These are phyloP conservation scores for Holcopasites calliopsidis DNA, from an alignment of 1,140 invertebrate genomes.

Conservation along the genomic window DNA sequence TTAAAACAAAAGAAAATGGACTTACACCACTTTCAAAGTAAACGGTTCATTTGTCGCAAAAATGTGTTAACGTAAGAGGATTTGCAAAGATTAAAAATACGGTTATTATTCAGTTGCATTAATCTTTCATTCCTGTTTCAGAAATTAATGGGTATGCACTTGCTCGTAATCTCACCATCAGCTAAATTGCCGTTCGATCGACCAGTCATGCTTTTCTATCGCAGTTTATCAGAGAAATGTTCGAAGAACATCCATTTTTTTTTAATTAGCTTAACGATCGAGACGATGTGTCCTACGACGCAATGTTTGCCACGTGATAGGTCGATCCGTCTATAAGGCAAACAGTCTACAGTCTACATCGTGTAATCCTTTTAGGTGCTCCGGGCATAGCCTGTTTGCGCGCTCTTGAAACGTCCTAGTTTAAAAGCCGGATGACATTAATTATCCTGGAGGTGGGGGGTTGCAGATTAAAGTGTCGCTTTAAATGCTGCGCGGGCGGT, in stretches of 20 bases:
- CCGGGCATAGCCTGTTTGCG: conserved; percentile 12
- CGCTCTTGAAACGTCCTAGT: conserved; percentile 5
- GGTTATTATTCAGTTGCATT: too few relatives aligned
- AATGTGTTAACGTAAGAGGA: not conserved
- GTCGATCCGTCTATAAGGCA: conserved; percentile 28
- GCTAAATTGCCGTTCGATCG: not conserved
- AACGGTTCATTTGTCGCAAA: not conserved
- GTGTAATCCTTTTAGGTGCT: conserved; percentile 16
- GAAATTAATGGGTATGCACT: too few relatives aligned
- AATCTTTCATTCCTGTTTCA: too few relatives aligned
- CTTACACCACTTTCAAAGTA: too few relatives aligned
- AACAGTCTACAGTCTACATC: conserved; percentile 7
- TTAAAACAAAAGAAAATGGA: too few relatives aligned
- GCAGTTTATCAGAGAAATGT: not conserved
- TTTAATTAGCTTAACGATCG: not conserved
- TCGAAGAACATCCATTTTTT: not conserved
- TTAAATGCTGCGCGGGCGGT: not conserved
- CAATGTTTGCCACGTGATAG: conserved; percentile 3
- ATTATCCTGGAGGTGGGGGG: not conserved
- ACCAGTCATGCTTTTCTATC: not conserved
- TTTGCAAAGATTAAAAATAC: too few relatives aligned
- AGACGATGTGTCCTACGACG: not conserved
- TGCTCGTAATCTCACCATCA: not conserved
- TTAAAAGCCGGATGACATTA: conserved; percentile 20
- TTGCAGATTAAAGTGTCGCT: not conserved